phyloP scores from a whole-genome alignment of 2,113 vertebrate genomes.

The Nothobranchius furzeri region DNA sequence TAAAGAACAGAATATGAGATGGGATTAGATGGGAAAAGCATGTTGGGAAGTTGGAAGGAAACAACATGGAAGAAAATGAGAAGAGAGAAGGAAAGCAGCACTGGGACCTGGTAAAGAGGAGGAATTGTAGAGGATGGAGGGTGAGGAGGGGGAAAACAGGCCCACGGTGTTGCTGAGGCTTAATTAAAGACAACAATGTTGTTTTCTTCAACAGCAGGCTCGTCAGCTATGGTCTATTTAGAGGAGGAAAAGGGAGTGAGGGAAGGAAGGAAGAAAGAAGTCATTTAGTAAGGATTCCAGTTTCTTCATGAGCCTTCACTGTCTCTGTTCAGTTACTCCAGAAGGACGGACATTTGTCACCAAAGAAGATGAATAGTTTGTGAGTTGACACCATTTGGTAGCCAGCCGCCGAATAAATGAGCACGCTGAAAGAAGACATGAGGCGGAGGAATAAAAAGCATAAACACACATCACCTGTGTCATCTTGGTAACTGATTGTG shows the following conservation, averaged over 20 bases:
- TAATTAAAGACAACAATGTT: slow-evolving; percentile 69
- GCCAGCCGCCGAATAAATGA: too few species aligned
- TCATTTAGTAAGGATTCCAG: too few species aligned
- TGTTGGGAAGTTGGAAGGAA: slow-evolving; percentile 4
- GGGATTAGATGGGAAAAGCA: slow-evolving; percentile 22
- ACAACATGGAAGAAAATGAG: slow-evolving; percentile 2
- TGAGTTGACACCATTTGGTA: too few species aligned
- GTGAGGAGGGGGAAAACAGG: slow-evolving; percentile 20
- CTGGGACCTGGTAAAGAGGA: neutral
- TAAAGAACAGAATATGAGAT: slow-evolving; percentile 17
- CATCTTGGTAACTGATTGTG: too few species aligned
- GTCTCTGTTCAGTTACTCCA: too few species aligned
- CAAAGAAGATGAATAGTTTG: too few species aligned
- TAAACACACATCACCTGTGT: too few species aligned
- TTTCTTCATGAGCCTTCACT: too few species aligned
- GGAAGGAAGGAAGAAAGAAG: slow-evolving; percentile 5
- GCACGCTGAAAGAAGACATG: too few species aligned
- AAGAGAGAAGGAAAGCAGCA: slow-evolving; percentile 2
- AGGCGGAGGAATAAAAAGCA: too few species aligned
- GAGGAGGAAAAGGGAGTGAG: slow-evolving; percentile 7
- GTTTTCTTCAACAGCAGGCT: slow-evolving; percentile 48
- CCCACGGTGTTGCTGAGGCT: slow-evolving; percentile 29
- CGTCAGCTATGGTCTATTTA: slow-evolving; percentile 43
- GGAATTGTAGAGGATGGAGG: neutral
- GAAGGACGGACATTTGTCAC: too few species aligned